Evolutionary conservation across 2,797 vertebrate genomes (phyloP), one percentile per base, ranked within the genome.

Genomic region (Arctocebus calabarensis): DNA sequence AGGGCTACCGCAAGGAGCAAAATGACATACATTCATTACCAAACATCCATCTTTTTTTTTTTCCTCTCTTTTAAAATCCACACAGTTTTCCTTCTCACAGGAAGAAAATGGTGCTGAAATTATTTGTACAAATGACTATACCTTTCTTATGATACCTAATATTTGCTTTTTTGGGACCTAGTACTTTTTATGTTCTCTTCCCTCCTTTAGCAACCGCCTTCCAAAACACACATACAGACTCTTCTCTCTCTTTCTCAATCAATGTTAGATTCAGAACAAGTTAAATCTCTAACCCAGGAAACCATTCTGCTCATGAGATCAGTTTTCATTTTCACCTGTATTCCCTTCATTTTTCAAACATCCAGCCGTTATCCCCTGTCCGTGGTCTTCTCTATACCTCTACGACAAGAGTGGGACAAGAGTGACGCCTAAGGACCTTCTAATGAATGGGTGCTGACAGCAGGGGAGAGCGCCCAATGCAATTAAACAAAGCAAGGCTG

Each of bases 401-500:
- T 88, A 23, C 13, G 40, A 37, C 34, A 59, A 37, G 85, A 25
- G 5, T 29, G 62, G 71, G 57, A 79, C 2, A 37, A 73, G 9
- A 57, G 6, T 66, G n/a, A 70, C 22, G 5, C 7, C 40, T 48
- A n/a, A 43, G 20, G 37, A n/a, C 52, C 22, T 52, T 78, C 62
- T 19, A 23, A 17, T n/a, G 10, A 0, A 2, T 57, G 75, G 87
- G 70, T 90, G 75, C 82, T 0, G 1, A 43, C 43, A 8, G 14
- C 0, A 2, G 20, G 6, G 0, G 34, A 87, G 37, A 62, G 0
- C 22, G 89, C 59, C 66, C 37, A 78, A 16, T 96, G 87, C 94
- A 97, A 96, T 97, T 96, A 96, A 94, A 48, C 19, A 34, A 0
- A 62, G 74, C 22, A 27, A 66, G 78, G 16, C 34, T 27, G 5